Conservation (phyloP, 2,888 invertebrate species). For the Yponomeuta plumbellus region DNA sequence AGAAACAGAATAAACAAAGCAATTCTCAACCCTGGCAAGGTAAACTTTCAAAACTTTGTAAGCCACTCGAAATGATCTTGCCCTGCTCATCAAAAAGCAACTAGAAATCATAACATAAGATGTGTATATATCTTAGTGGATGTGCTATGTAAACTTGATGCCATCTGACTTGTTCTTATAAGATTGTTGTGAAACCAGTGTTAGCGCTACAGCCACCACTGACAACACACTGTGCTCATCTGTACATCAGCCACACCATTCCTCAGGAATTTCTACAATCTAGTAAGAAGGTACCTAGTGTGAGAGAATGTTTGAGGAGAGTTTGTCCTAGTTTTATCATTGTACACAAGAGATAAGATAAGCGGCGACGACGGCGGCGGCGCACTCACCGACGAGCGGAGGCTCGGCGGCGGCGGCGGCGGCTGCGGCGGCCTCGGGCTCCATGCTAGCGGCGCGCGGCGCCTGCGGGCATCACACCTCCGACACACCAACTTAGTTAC, state of each 20-base stretch:
- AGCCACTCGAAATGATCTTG: no score
- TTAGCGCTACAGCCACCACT: not conserved
- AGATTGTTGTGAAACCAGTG: not conserved
- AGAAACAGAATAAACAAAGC: no score
- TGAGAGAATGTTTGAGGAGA: constrained; percentile 30
- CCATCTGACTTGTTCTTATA: not conserved
- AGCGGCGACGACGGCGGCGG: not conserved
- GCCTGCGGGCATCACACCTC: constrained; percentile 47
- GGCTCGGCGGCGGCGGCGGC: constrained; percentile 19
- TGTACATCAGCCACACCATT: no score
- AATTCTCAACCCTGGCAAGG: no score
- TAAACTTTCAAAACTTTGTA: no score
- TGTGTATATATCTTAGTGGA: no score
- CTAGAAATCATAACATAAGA: no score
- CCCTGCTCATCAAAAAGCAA: no score
- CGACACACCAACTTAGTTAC: constrained; percentile 39
- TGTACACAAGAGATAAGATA: constrained; percentile 58
- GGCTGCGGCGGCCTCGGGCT: constrained; percentile 28
- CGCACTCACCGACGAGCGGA: constrained; percentile 9
- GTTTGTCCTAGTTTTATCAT: constrained; percentile 36
- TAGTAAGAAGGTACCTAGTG: constrained; percentile 30
- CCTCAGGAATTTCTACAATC: constrained; percentile 21
- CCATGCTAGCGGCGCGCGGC: constrained; percentile 23
- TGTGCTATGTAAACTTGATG: not conserved
- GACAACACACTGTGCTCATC: no score